phyloP scores from a whole-genome alignment of 2,888 invertebrate genomes.

The Cabera pusaria region DNA sequence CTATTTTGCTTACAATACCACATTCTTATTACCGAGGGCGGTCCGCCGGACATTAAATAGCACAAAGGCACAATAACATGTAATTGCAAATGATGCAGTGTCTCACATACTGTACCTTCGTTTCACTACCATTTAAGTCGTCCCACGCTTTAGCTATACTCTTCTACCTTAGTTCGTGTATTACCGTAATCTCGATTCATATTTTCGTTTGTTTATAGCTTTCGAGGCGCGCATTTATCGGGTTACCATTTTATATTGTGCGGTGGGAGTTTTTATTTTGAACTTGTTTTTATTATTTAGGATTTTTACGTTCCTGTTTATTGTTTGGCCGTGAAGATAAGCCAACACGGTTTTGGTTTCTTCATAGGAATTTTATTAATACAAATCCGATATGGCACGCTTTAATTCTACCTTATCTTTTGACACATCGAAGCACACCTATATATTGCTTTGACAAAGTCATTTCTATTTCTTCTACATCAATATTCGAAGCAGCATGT shows the following conservation, averaged over 20 bases:
- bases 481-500: slow-evolving; percentile 3
- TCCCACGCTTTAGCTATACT: slow-evolving; percentile 55
- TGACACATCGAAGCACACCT: no score
- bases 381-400: slow-evolving; percentile 14
- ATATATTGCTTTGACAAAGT: slow-evolving; percentile 5
- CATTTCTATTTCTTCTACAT: slow-evolving; percentile 9
- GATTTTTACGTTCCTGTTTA: slow-evolving; percentile 30
- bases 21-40: slow-evolving; percentile 57
- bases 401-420: slow-evolving; percentile 12
- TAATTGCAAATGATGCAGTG: slow-evolving; percentile 82
- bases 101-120: slow-evolving; percentile 64
- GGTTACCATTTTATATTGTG: slow-evolving; percentile 46
- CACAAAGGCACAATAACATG: slow-evolving; percentile 80
- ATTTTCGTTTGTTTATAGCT: slow-evolving; percentile 68
- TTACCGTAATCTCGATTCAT: slow-evolving; percentile 66
- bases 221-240: slow-evolving; percentile 54
- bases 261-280: slow-evolving; percentile 45
- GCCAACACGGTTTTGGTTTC: slow-evolving; percentile 36
- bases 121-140: slow-evolving; percentile 71
- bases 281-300: slow-evolving; percentile 33
- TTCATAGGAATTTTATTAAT: slow-evolving; percentile 20
- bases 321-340: slow-evolving; percentile 36
- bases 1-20: slow-evolving; percentile 78
- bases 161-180: slow-evolving; percentile 38
- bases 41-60: slow-evolving; percentile 66